phyloP scores from a whole-genome alignment of 2,797 vertebrate species.

The Chromis chromis region DNA sequence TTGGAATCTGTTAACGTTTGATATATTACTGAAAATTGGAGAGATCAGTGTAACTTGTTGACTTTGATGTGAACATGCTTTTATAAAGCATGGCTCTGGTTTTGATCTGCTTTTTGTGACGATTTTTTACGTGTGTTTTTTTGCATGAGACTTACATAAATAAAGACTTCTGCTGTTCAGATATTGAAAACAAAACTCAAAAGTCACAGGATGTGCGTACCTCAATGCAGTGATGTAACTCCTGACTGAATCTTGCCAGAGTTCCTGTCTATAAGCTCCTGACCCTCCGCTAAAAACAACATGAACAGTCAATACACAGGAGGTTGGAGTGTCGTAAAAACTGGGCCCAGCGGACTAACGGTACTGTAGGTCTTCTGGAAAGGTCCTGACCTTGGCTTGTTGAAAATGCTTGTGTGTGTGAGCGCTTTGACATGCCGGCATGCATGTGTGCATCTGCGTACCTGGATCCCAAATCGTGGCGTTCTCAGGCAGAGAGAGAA shows the following conservation, averaged over 20 bases:
- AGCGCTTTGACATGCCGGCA: constrained; percentile 29
- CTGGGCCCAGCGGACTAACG: constrained; percentile 29
- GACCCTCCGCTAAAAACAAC: constrained; percentile 54
- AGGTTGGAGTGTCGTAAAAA: constrained; percentile 49
- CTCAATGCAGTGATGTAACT: constrained; percentile 35
- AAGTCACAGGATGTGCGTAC: constrained; percentile 28
- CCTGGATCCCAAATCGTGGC: constrained; percentile 43
- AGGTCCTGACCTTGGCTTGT: constrained; percentile 56
- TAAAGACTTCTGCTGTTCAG: constrained; percentile 21
- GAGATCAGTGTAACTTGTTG: constrained; percentile 21
- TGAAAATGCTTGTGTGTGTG: constrained; percentile 44
- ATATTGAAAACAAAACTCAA: constrained; percentile 31
- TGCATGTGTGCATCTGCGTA: constrained; percentile 38
- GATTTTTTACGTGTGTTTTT: background rate
- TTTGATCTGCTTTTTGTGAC: constrained; percentile 23
- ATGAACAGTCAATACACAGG: constrained; percentile 37
- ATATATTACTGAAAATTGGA: constrained; percentile 15
- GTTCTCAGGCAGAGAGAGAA: constrained; percentile 62
- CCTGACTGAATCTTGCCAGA: constrained; percentile 31
- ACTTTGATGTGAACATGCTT: constrained; percentile 7
- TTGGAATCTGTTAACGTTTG: constrained; percentile 20
- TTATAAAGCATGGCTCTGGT: constrained; percentile 28
- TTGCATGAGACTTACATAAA: constrained; percentile 24
- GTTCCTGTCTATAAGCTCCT: constrained; percentile 51
- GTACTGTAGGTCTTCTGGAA: constrained; percentile 64